These are phyloP conservation scores for Solenopsis invicta DNA, from an alignment of 1,140 invertebrate species.

Conservation along the genomic window DNA sequence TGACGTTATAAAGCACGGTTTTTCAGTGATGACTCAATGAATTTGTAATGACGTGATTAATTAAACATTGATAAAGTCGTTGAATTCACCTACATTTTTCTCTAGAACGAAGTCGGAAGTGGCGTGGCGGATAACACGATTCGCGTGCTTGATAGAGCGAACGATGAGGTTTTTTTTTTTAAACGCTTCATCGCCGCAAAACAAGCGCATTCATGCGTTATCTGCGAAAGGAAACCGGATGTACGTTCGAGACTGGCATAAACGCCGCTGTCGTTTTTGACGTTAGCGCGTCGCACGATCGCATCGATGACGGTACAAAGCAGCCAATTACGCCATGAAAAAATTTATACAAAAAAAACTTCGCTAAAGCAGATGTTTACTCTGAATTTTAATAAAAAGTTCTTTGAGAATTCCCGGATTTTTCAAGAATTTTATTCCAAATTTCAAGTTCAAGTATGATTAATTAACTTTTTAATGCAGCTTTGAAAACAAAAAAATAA, in stretches of 20 bases:
- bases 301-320: background rate
- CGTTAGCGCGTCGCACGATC: background rate
- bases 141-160: background rate
- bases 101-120: background rate
- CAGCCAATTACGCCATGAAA: background rate
- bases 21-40: background rate
- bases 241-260: conserved; percentile 63
- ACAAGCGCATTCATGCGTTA: conserved; percentile 52
- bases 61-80: background rate
- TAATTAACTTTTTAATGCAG: too few relatives aligned
- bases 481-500: too few relatives aligned
- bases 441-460: too few relatives aligned
- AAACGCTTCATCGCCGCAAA: conserved; percentile 20
- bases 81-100: too few relatives aligned
- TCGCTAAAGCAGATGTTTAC: too few relatives aligned
- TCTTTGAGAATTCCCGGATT: too few relatives aligned
- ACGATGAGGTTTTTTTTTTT: background rate
- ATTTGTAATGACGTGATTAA: background rate
- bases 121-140: background rate
- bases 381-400: too few relatives aligned
- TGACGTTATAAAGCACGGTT: background rate
- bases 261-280: background rate
- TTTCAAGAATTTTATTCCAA: too few relatives aligned
- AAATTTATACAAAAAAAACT: too few relatives aligned
- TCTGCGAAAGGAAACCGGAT: conserved; percentile 71